Evolutionary conservation across 2,888 invertebrate genomes (phyloP), one percentile per base, ranked within the genome.

Genomic region (Lutraria lutraria): DNA sequence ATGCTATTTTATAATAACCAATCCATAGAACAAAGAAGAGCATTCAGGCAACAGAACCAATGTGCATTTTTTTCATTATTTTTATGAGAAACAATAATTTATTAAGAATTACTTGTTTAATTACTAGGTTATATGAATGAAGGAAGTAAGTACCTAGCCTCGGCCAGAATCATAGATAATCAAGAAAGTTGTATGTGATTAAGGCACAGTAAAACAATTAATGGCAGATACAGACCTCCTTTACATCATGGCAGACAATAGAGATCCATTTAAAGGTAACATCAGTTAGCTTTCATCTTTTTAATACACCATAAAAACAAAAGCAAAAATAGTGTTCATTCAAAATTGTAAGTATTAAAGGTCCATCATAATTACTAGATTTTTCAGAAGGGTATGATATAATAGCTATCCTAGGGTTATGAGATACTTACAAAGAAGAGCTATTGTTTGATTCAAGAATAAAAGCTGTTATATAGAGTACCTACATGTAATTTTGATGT

Each of bases 31-130:
- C 84, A 84, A 84, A 76, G 76, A n/a, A 19, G 25, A 31, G 8
- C 19, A 68, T 3, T 8, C 21, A 76, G 25, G 76, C 54, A 1
- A 52, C 19, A 56, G 34, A 85, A 80, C 85, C 79, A 60, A 72
- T 43, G 13, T 76, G 85, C 79, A 85, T 80, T 85, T 85, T 85
- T 29, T 80, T 85, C 79, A 85, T 85, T 85, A 85, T 76, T 52
- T 85, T 85, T 85, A 85, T 56, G 85, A 60, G 85, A 29, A 56
- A 80, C 80, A 85, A 85, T 85, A 43, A 54, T 29, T 60, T 31
- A 29, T 21, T 60, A 15, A 21, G 60, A 76, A 79, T 85, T 80
- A 25, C 53, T 79, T 19, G 60, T 54, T 80, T 85, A 53, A 53
- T 21, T 85, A 34, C 72, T 60, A 19, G 60, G 29, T 29, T 56